Evolutionary conservation across 2,888 invertebrate species (phyloP).

Genomic region (Strigamia maritima): DNA sequence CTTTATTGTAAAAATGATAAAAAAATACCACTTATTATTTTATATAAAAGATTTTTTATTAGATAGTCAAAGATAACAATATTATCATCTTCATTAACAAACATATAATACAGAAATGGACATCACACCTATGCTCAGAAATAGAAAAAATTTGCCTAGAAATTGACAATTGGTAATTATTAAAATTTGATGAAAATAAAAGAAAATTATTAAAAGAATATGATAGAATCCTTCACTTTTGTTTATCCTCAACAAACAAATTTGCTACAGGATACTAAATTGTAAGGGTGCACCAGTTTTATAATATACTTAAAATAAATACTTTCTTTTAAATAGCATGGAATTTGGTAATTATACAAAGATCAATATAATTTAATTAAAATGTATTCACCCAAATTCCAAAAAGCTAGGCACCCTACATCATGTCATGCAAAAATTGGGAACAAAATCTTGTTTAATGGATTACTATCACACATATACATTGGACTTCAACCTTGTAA

Average conservation of each 20-base stretch:
- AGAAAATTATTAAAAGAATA: background rate
- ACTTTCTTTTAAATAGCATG: background rate
- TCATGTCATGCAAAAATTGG: background rate
- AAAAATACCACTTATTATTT: background rate
- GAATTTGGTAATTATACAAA: slow-evolving; percentile 15
- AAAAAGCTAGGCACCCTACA: background rate
- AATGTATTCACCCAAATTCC: background rate
- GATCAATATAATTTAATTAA: slow-evolving; percentile 2
- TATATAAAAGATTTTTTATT: slow-evolving; percentile 11
- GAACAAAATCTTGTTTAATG: slow-evolving; percentile 2
- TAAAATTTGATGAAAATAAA: slow-evolving; percentile 9
- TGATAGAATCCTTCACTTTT: slow-evolving; percentile 11
- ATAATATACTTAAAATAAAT: slow-evolving; percentile 1
- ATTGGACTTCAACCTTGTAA: slow-evolving; percentile 28
- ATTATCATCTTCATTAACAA: slow-evolving; percentile 32
- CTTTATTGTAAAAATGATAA: background rate
- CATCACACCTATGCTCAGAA: slow-evolving; percentile 32
- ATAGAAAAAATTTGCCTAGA: slow-evolving; percentile 31
- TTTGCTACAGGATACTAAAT: background rate
- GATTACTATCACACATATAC: slow-evolving; percentile 25
- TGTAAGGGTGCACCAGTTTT: slow-evolving; percentile 17
- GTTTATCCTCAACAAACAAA: background rate
- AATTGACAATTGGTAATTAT: slow-evolving; percentile 25
- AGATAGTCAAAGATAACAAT: slow-evolving; percentile 32
- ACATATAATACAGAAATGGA: slow-evolving; percentile 34